Percentiles rank a stretch among this genome's conserved stretches.
phyloP scores from a whole-genome alignment of 1,140 invertebrate species.

The Dinoponera quadriceps region DNA sequence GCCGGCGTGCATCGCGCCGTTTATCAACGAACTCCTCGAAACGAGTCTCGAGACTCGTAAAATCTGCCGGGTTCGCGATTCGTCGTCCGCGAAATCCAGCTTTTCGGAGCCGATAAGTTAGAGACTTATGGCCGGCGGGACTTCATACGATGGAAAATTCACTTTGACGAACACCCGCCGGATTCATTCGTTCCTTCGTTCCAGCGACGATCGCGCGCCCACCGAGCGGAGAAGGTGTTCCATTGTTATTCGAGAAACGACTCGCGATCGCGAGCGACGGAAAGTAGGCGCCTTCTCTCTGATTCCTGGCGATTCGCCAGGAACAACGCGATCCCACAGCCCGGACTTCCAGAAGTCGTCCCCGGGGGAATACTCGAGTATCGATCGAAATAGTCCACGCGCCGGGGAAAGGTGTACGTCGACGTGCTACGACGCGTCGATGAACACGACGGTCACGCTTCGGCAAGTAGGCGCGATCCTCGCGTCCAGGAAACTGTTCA shows the following conservation, averaged over 20 bases:
- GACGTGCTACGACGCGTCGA: slow-evolving; percentile 31
- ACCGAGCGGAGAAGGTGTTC: neutral
- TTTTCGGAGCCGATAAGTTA: neutral
- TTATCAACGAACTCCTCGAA: slow-evolving; percentile 25
- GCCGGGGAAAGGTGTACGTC: slow-evolving; percentile 30
- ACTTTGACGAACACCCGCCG: neutral
- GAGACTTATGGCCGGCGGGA: neutral
- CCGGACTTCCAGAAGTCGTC: slow-evolving; percentile 57
- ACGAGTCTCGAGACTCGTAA: neutral
- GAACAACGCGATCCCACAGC: slow-evolving; percentile 62
- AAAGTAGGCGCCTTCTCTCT: slow-evolving; percentile 68
- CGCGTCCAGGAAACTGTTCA: slow-evolving; percentile 50
- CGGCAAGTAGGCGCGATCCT: slow-evolving; percentile 40
- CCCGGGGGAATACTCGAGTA: slow-evolving; percentile 40
- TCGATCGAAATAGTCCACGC: slow-evolving; percentile 60
- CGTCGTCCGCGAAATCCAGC: neutral
- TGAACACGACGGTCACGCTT: slow-evolving; percentile 62
- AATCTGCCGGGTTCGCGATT: neutral
- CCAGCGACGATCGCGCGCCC: neutral
- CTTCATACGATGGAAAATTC: neutral
- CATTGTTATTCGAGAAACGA: slow-evolving; percentile 67
- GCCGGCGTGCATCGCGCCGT: slow-evolving; percentile 28
- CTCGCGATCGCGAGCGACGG: slow-evolving; percentile 59
- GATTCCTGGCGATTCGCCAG: slow-evolving; percentile 70
- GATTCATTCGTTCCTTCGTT: neutral